Percentiles rank a stretch among this genome's conserved stretches.
Conservation (phyloP, 2,113 vertebrate species). For the Rattus rattus region DNA sequence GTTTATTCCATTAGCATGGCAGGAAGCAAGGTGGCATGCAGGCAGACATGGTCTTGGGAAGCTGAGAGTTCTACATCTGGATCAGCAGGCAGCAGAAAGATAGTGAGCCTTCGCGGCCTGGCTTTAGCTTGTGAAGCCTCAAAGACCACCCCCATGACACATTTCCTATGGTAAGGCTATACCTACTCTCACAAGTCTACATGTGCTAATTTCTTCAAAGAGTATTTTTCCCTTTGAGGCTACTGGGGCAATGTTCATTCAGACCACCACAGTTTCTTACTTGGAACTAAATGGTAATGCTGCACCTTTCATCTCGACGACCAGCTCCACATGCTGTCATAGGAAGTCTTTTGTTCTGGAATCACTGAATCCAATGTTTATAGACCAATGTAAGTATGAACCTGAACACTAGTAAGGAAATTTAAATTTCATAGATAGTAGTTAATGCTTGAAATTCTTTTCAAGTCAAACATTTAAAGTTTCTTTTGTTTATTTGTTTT, state of each 20-base stretch:
- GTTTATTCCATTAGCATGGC: background rate
- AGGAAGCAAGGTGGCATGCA: background rate
- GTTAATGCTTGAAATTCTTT: constrained; percentile 65
- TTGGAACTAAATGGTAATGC: constrained; percentile 29
- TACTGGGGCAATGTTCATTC: background rate
- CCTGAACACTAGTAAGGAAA: background rate
- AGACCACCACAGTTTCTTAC: background rate
- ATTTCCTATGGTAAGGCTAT: background rate
- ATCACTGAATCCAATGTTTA: constrained; percentile 33
- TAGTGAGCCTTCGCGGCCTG: background rate
- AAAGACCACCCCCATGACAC: background rate
- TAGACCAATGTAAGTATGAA: constrained; percentile 23
- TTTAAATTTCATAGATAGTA: constrained; percentile 44
- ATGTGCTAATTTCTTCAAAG: background rate
- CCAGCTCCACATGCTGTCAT: background rate
- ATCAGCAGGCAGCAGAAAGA: background rate
- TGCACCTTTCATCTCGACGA: background rate
- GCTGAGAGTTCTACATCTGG: background rate
- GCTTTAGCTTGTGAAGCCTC: background rate
- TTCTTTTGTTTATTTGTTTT: background rate
- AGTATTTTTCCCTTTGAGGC: background rate
- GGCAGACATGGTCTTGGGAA: background rate
- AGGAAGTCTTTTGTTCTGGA: background rate
- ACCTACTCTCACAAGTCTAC: background rate
- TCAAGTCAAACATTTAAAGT: background rate